These are phyloP conservation scores for Atopsyche davidsoni DNA, from an alignment of 1,140 invertebrate genomes.

Conservation along the genomic window DNA sequence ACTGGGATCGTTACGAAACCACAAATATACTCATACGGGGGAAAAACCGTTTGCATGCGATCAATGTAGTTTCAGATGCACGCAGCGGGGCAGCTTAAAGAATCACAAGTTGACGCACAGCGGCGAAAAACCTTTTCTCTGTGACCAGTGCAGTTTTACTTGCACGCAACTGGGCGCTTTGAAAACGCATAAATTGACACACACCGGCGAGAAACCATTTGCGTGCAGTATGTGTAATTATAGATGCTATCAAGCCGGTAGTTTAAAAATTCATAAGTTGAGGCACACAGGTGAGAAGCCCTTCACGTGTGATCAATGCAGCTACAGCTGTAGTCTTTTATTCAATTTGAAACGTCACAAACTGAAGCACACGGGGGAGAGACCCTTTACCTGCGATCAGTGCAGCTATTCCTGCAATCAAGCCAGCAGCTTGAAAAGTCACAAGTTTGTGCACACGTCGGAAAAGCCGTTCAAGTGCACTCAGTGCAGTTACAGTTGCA, in stretches of 20 bases:
- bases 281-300: conserved; percentile 4
- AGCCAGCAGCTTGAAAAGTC: no score
- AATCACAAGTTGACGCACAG: background rate
- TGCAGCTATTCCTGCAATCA: no score
- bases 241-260: background rate
- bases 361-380: conserved; percentile 1
- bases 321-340: background rate
- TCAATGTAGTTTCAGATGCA: background rate
- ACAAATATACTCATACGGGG: conserved; percentile 1
- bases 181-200: background rate
- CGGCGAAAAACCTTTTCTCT: conserved; percentile 5
- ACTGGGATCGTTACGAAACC: background rate
- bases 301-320: conserved; percentile 1
- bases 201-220: background rate
- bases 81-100: background rate
- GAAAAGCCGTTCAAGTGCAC: no score
- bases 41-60: conserved; percentile 6
- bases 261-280: background rate
- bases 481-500: no score
- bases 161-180: background rate
- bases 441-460: no score
- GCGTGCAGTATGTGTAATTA: conserved; percentile 1
- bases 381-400: conserved; percentile 4
- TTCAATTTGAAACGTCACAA: background rate
- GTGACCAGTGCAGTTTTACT: background rate